phyloP scores from a whole-genome alignment of 1,140 invertebrate species.

The Formica exsecta region DNA sequence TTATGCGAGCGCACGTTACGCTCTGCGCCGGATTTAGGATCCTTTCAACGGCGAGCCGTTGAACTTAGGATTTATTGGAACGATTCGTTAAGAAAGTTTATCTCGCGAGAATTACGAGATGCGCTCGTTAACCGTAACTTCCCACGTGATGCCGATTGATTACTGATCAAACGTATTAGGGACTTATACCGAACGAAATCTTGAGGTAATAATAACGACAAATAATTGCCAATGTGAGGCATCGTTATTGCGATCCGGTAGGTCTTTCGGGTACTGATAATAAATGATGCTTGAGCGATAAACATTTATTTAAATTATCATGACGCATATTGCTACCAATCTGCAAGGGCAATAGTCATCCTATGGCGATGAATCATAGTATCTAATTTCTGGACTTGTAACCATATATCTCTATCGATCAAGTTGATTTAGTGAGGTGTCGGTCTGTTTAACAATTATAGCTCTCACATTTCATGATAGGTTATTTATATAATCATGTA shows the following conservation, averaged over 20 bases:
- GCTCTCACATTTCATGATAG: not conserved
- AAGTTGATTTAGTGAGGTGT: not conserved
- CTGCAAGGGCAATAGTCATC: not conserved
- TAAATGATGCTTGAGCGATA: conserved; percentile 5
- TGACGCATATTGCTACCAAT: conserved; percentile 15
- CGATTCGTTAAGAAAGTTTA: conserved; percentile 16
- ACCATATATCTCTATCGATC: conserved; percentile 14
- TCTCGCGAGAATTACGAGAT: not conserved
- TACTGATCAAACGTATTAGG: not conserved
- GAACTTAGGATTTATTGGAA: conserved; percentile 36
- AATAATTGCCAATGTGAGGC: not conserved
- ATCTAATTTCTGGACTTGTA: not conserved
- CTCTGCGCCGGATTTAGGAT: not conserved
- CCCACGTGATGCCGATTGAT: not conserved
- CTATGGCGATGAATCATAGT: conserved; percentile 6
- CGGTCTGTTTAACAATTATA: conserved; percentile 16
- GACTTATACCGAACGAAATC: not conserved
- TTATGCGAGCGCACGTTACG: conserved; percentile 29
- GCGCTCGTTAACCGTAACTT: not conserved
- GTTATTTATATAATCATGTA: not conserved
- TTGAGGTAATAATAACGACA: not conserved
- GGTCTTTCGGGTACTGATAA: not conserved
- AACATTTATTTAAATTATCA: conserved; percentile 40
- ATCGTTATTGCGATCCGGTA: not conserved
- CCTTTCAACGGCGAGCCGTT: not conserved